These are phyloP conservation scores for Hermodice carunculata DNA, from an alignment of 2,888 invertebrate genomes.

Conservation along the genomic window DNA sequence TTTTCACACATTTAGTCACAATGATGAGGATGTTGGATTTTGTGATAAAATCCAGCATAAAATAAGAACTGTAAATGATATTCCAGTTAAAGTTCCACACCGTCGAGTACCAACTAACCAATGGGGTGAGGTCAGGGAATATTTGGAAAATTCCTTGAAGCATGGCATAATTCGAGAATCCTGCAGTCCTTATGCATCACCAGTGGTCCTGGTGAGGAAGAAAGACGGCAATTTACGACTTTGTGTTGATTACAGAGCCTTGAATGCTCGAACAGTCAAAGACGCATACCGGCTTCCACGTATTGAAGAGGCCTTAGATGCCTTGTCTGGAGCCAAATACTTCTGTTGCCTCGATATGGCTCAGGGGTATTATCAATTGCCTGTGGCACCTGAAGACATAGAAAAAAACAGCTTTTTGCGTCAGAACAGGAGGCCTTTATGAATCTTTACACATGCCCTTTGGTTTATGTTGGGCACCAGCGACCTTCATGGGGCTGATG, in stretches of 20 bases:
- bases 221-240: slow-evolving; percentile 33
- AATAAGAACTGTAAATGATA: no score
- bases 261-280: slow-evolving; percentile 44
- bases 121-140: no score
- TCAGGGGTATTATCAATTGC: slow-evolving; percentile 47
- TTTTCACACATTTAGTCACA: no score
- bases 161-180: no score
- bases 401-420: slow-evolving; percentile 44
- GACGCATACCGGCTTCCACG: slow-evolving; percentile 47
- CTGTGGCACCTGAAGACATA: slow-evolving; percentile 37
- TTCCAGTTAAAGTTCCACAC: no score
- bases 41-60: no score
- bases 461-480: slow-evolving; percentile 38
- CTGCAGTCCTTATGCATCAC: slow-evolving; percentile 40
- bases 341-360: slow-evolving; percentile 40
- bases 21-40: no score
- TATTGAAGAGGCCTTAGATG: slow-evolving; percentile 46
- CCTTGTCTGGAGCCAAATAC: slow-evolving; percentile 33
- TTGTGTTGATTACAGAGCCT: slow-evolving; percentile 44
- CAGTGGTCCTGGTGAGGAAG: slow-evolving; percentile 44
- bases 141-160: no score
- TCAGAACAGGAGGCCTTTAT: slow-evolving; percentile 36
- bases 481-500: slow-evolving; percentile 42
- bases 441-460: slow-evolving; percentile 40
- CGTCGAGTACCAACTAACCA: no score